Evolutionary conservation across 1,140 invertebrate species (phyloP), one percentile per base, ranked within the genome.

Genomic region (Battus philenor): DNA sequence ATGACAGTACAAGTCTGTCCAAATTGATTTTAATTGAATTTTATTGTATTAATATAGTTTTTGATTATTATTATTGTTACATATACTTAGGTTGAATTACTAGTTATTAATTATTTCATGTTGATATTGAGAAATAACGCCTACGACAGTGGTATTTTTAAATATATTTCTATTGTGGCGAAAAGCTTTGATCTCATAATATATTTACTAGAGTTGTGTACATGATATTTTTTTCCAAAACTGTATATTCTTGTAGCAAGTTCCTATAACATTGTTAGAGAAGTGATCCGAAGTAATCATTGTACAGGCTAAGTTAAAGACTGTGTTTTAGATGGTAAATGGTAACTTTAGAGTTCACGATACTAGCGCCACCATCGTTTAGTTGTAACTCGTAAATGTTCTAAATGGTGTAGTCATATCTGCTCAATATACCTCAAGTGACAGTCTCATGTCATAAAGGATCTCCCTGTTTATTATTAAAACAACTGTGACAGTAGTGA

Each of bases 61-160:
- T 59, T 63, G 47, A 46, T 58, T 60, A 47, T 50, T 63, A 61
- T 61, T 57, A 11, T 6, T 30, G 12, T 11, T 2, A 31, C 48
- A 61, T 48, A 67, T 55, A 55, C 56, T 52, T 54, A 57, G 56
- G 48, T 60, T 66, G 57, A 55, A 30, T 32, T 57, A 72, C 61
- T 66, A 68, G 68, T 64, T 68, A 74, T 70, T 63, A 72, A 68
- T 75, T 72, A 57, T 32, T 46, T 38, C 52, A 59, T 31, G 57
- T 44, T 32, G 43, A 47, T 46, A 44, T 57, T 53, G 58, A 57
- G 65, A 68, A 56, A 20, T 33, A 43, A 52, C 31, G n/a, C n/a
- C n/a, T n/a, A n/a, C n/a, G n/a, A n/a, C n/a, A n/a, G n/a, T n/a
- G 49, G 44, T 58, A 17, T 41, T 27, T 13, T 41, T 15, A 26